A percentile compares a stretch with the other conserved stretches of the same genome.
These are phyloP conservation scores for Scytalopus superciliaris DNA, from an alignment of 2,113 vertebrate species.

Conservation along the genomic window DNA sequence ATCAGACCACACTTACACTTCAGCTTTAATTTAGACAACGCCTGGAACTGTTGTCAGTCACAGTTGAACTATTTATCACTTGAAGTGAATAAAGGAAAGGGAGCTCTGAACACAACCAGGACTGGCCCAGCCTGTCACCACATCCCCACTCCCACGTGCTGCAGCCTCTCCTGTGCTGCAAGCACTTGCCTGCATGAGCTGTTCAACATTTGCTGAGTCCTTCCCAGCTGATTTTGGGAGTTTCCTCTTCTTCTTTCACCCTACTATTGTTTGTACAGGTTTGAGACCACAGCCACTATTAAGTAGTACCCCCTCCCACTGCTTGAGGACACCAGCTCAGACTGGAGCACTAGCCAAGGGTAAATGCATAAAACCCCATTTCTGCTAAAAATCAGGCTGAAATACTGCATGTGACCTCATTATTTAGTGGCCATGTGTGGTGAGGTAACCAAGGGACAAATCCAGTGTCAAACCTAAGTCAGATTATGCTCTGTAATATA, in stretches of 20 bases:
- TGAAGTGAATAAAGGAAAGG: background rate
- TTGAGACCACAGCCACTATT: background rate
- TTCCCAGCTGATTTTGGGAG: background rate
- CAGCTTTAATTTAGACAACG: background rate
- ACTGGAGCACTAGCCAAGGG: background rate
- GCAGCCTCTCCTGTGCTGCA: background rate
- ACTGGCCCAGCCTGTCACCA: background rate
- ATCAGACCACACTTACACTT: background rate
- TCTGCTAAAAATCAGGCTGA: background rate
- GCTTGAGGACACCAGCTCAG: background rate
- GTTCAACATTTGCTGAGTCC: background rate
- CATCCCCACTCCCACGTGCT: accelerated
- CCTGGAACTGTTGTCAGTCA: background rate
- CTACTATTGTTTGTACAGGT: background rate
- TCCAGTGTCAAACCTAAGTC: background rate
- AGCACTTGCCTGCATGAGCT: background rate
- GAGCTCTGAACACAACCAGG: background rate
- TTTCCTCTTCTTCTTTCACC: background rate
- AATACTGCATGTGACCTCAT: background rate
- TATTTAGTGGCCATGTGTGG: background rate
- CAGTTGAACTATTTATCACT: background rate
- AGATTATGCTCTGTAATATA: background rate
- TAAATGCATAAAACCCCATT: background rate
- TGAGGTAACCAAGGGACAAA: background rate
- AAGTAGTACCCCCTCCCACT: background rate